Evolutionary conservation across 2,797 vertebrate species (phyloP).

Genomic region (Eospalax fontanierii): DNA sequence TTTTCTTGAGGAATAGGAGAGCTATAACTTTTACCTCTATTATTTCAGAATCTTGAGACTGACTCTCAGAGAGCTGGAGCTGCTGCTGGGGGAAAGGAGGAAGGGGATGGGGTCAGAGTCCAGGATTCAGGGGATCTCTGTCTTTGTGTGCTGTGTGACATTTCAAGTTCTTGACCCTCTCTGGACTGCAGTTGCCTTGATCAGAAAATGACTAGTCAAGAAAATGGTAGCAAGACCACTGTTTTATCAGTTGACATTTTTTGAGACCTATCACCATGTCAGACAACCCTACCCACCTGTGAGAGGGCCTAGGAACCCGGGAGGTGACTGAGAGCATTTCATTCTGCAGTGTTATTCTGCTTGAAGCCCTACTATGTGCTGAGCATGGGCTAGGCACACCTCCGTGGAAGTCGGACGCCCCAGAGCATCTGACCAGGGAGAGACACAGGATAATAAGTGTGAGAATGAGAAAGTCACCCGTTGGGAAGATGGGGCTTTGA

Average conservation of each 20-base stretch:
- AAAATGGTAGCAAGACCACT: accelerated
- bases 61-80: background rate
- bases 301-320: accelerated
- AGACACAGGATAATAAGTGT: accelerated
- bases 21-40: conserved; percentile 54
- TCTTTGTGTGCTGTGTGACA: background rate
- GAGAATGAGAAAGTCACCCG: no score
- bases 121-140: accelerated
- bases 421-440: background rate
- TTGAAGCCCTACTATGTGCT: background rate
- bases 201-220: background rate
- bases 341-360: background rate
- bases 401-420: accelerated
- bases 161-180: background rate
- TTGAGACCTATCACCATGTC: background rate
- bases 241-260: background rate
- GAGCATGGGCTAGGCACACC: accelerated
- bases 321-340: no score
- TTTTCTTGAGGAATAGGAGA: conserved; percentile 36
- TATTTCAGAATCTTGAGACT: background rate
- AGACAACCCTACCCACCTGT: background rate
- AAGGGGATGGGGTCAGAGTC: accelerated
- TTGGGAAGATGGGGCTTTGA: background rate
- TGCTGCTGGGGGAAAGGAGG: accelerated
- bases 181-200: background rate